Base-by-base conservation (phyloP, 2,888 invertebrate genomes). In the Myopa testacea region DNA sequence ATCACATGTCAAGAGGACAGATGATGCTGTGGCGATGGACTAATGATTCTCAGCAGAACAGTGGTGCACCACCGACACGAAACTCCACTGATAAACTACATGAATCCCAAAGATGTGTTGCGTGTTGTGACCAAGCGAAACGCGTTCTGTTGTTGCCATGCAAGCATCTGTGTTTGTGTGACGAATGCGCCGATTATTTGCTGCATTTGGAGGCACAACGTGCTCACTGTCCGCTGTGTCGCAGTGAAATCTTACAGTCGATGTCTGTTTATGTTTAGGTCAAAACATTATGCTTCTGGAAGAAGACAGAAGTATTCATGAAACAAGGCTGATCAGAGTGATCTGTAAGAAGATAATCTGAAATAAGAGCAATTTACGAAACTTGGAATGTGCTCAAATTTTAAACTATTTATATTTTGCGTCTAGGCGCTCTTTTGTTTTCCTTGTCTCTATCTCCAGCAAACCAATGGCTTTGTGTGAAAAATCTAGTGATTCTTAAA, bases 111-210 rank as follows among this genome's bases (percentile, higher is more conserved):
- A 79, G 78, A 19, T 85, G 84, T 75, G 82, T 85, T 12, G 76
- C 83, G 2, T 85, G 84, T 60, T 82, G 79, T 37, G 84, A 85
- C 62, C 81, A 80, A 8, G 80, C 80, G 8, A 85, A 84, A 78
- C 82, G 82, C 78, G 83, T 85, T 10, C 76, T 85, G 0, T 72
- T 85, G 16, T 40, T 84, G 26, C 84, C 84, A 1, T 85, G 84
- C 76, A 82, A 81, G n/a, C 84, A 85, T 79, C 80, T 85, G n/a
- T 85, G 84, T 14, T 78, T 85, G 77, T 85, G 84, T 78, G 78
- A 82, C 34, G 82, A 82, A 45, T 85, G 84, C 74, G 80, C 81
- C 0, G 79, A 82, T 40, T 81, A 78, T 67, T 80, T 82, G 65
- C 26, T 78, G 1, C 55, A 75, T 63, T 16, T 68, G 16, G 55